A percentile compares a stretch with the other conserved stretches of the same genome.
Evolutionary conservation across 2,888 invertebrate species (phyloP).

Genomic region (Synergus umbraculus): DNA sequence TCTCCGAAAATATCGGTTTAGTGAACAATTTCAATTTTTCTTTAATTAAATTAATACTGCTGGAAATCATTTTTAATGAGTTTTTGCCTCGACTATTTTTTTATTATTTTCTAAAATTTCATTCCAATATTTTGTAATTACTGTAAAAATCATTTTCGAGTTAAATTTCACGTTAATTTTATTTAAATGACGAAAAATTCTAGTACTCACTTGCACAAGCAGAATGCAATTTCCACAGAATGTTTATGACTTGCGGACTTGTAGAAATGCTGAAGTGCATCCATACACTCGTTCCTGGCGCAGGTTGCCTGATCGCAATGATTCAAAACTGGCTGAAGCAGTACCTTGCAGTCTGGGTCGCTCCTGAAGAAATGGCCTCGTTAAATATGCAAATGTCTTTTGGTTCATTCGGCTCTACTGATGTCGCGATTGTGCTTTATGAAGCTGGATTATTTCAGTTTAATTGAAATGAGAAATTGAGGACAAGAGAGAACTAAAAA

Average conservation of each 20-base stretch:
- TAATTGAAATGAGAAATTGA: slow-evolving; percentile 38
- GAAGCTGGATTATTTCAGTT: slow-evolving; percentile 40
- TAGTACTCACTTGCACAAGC: slow-evolving; percentile 91
- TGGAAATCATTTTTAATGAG: too few species aligned
- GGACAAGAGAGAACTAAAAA: slow-evolving; percentile 10
- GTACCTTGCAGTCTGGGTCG: slow-evolving; percentile 87
- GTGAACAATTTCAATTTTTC: too few species aligned
- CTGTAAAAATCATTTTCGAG: too few species aligned
- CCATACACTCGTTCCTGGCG: slow-evolving; percentile 92
- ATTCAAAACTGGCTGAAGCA: slow-evolving; percentile 90
- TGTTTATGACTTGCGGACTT: slow-evolving; percentile 88
- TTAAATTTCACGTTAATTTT: too few species aligned
- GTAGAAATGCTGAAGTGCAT: slow-evolving; percentile 91
- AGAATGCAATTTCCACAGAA: slow-evolving; percentile 94
- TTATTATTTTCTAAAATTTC: too few species aligned
- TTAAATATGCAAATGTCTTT: slow-evolving; percentile 50
- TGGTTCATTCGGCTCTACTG: slow-evolving; percentile 44
- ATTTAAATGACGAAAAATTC: neutral
- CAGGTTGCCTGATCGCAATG: slow-evolving; percentile 89
- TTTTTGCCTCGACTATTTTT: too few species aligned
- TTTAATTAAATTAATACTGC: too few species aligned
- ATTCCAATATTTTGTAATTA: too few species aligned
- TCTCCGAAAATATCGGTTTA: too few species aligned
- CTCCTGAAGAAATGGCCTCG: slow-evolving; percentile 80
- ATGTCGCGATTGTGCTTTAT: slow-evolving; percentile 35